These are phyloP conservation scores for Gavia stellata DNA, from an alignment of 2,113 vertebrate species.

Conservation along the genomic window DNA sequence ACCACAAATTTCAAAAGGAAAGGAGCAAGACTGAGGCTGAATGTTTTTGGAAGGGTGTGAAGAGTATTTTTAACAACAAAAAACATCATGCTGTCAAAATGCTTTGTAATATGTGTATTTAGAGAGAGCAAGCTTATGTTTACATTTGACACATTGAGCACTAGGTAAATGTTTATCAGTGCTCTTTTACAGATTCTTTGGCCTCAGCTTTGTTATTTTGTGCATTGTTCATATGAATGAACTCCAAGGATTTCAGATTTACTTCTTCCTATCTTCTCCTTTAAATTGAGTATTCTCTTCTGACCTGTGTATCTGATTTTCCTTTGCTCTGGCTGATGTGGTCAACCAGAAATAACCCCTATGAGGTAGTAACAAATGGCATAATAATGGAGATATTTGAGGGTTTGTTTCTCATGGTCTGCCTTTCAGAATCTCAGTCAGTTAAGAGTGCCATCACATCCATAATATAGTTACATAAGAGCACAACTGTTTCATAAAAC, in stretches of 20 bases:
- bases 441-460: background rate
- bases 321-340: background rate
- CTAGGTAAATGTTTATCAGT: background rate
- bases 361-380: background rate
- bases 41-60: background rate
- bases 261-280: background rate
- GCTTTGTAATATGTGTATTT: background rate
- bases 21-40: rapidly evolving
- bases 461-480: background rate
- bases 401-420: background rate
- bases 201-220: background rate
- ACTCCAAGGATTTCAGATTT: background rate
- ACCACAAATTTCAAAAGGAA: background rate
- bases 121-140: background rate
- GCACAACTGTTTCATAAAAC: background rate
- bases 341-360: background rate
- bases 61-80: background rate
- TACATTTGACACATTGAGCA: background rate
- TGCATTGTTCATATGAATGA: background rate
- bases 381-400: background rate
- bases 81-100: background rate
- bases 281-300: background rate
- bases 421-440: background rate
- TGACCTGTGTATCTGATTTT: background rate
- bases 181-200: background rate